Base-by-base conservation (phyloP, 2,888 invertebrate species). In the Theretra japonica region DNA sequence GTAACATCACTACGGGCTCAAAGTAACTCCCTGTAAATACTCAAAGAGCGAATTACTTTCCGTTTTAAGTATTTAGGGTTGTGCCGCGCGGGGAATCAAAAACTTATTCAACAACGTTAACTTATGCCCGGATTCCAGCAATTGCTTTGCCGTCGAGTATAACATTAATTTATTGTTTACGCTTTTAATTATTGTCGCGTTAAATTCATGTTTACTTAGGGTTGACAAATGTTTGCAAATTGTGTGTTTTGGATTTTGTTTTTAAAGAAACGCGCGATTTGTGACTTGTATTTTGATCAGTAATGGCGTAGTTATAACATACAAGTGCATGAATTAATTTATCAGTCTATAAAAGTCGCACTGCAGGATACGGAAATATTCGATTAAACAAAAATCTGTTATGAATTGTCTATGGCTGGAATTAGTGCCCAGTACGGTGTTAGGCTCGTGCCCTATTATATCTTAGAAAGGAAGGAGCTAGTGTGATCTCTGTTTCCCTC, bases 21-120 rank as follows among this genome's bases (percentile, higher is more conserved):
- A 68, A 68, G 70, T 70, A 58, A 48, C 70, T 41, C 41, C 70
- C 68, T 23, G 73, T 74, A 79, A 80, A 78, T 79, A 80, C 76
- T 79, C 77, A 71, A 70, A 62, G 75, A 71, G 71, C 73, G 75
- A 75, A 81, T 82, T 83, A 81, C 82, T 83, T 84, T 83, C 76
- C 77, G 77, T 82, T 82, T 80, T 75, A 75, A 77, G 74, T 78
- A 72, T 78, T 80, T 82, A 23, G 65, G 41, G 48, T 48, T 65
- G 41, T 41, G 23, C 41, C 41, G 65, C 41, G 65, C 41, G 41
- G 41, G n/a, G 48, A 65, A 65, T 65, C 48, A 48, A 17, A 41
- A 65, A 41, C 15, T 65, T 8, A 48, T 17, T 65, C 17, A 41
- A 41, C 65, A 65, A 65, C 60, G 48, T 41, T 41, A 48, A 65